Conservation (phyloP, 2,797 vertebrate species). For the Hylomyscus alleni region DNA sequence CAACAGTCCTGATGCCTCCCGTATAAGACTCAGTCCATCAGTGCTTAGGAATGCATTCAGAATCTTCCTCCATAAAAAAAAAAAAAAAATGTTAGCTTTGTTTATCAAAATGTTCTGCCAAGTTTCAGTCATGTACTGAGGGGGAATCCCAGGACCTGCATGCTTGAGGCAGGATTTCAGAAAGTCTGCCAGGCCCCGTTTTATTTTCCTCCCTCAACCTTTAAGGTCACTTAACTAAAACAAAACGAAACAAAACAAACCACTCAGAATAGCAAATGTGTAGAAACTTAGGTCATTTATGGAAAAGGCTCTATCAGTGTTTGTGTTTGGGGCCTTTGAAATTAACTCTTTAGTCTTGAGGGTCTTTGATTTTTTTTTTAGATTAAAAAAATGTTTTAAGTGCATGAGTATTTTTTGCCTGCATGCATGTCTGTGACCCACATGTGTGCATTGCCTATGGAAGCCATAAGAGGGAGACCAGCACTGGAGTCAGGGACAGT, state of each 20-base stretch:
- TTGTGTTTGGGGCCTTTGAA: background rate
- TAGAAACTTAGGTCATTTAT: background rate
- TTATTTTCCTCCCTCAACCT: slow-evolving; percentile 22
- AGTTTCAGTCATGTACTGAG: background rate
- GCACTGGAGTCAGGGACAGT: background rate
- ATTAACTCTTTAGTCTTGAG: background rate
- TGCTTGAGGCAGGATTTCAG: background rate
- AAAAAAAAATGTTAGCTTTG: background rate
- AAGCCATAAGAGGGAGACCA: background rate
- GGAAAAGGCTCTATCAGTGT: background rate
- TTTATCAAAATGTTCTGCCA: background rate
- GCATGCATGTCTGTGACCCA: background rate
- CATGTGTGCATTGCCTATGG: background rate
- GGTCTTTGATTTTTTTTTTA: background rate
- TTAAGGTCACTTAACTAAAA: slow-evolving; percentile 52
- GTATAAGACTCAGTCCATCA: background rate
- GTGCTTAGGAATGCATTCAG: background rate
- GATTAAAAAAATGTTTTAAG: background rate
- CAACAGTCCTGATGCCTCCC: background rate
- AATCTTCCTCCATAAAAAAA: background rate
- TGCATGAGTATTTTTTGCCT: background rate
- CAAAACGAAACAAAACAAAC: slow-evolving; percentile 55
- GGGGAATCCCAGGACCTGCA: background rate
- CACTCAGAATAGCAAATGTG: background rate
- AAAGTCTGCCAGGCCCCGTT: background rate